phyloP scores from a whole-genome alignment of 2,888 invertebrate genomes.

The Volucella inanis region DNA sequence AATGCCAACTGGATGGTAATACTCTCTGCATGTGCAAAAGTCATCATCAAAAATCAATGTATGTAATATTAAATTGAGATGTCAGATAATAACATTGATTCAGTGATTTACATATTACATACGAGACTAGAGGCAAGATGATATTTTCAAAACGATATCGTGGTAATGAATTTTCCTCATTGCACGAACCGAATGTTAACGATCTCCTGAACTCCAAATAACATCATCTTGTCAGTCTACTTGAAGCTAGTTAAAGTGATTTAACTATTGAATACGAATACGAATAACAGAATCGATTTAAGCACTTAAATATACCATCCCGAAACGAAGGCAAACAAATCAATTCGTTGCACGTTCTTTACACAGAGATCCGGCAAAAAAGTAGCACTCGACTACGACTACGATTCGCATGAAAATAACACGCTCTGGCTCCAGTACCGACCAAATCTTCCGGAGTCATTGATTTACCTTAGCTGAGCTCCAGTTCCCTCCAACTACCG shows the following conservation, averaged over 20 bases:
- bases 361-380: slow-evolving; percentile 8
- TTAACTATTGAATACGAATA: neutral
- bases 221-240: neutral
- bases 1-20: no score
- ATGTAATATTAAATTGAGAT: no score
- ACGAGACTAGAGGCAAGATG: no score
- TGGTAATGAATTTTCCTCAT: no score
- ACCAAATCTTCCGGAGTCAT: slow-evolving; percentile 17
- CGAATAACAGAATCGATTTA: slow-evolving; percentile 24
- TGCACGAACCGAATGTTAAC: no score
- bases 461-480: slow-evolving; percentile 21
- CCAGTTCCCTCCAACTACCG: neutral
- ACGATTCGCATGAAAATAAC: slow-evolving; percentile 47
- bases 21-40: no score
- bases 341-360: slow-evolving; percentile 60
- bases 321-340: slow-evolving; percentile 33
- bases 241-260: neutral
- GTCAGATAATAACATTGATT: no score
- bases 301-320: slow-evolving; percentile 5
- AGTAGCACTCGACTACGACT: slow-evolving; percentile 23
- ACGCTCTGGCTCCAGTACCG: slow-evolving; percentile 18
- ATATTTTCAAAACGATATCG: no score
- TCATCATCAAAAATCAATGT: no score
- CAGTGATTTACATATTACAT: no score
- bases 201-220: no score